Evolutionary conservation across 2,888 invertebrate species (phyloP), one percentile per base, ranked within the genome.

Genomic region (Teleogryllus oceanicus): DNA sequence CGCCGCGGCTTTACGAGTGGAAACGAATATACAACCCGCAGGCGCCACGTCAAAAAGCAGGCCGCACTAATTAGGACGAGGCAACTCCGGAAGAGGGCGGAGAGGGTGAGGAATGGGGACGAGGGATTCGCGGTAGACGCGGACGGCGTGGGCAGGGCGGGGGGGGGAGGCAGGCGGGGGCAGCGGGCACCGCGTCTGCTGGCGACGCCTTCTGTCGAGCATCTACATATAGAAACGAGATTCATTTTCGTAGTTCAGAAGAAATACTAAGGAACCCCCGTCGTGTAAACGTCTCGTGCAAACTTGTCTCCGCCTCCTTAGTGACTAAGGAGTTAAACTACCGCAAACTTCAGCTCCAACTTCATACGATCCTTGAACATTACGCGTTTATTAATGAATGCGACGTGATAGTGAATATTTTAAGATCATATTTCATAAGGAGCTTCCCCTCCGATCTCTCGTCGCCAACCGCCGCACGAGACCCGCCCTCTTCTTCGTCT

Each of bases 341-440:
- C 13, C 18, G 62, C 62, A 62, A 62, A 62, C 62, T 62, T 62
- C 18, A 62, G 18, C 62, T 62, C 62, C 62, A 62, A 62, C 62
- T 62, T 37, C 24, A 37, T 37, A 37, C 24, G 24, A 37, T 37
- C 62, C 13, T 62, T 62, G 16, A 75, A 75, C 75, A 75, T 75
- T 21, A 75, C 75, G 12, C 24, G 75, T 75, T 75, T 75, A 75
- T 75, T 75, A 75, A 75, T 75, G 75, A 75, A 75, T 75, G 18
- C 20, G 75, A 75, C 16, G 75, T 24, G 20, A n/a, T n/a, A 75
- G 75, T 75, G 75, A 75, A 75, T 75, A 75, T 75, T 75, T 75
- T 75, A 75, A 75, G 20, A 24, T 24, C 20, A 75, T 20, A 75
- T 75, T n/a, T 75, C 75, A 75, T 75, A 74, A 74, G 75, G 62